phyloP scores from a whole-genome alignment of 2,113 vertebrate species.

The Aegithalos caudatus region DNA sequence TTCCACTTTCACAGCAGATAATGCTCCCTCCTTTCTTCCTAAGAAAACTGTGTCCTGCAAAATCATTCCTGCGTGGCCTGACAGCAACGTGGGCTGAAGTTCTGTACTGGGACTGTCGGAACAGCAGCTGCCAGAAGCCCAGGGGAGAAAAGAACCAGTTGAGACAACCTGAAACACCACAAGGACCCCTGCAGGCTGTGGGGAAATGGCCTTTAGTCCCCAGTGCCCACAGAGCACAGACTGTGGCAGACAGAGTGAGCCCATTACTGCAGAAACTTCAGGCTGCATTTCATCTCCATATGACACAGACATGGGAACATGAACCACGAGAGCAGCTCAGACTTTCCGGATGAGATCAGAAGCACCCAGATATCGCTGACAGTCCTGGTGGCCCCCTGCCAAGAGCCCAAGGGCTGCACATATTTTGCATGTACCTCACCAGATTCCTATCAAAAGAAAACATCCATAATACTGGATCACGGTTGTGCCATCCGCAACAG shows the following conservation, averaged over 20 bases:
- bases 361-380: background rate
- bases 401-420: slow-evolving; percentile 24
- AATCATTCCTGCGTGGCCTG: background rate
- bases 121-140: background rate
- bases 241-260: background rate
- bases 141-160: background rate
- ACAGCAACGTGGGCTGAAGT: rapidly evolving
- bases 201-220: background rate
- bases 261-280: background rate
- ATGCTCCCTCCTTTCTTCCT: background rate
- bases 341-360: background rate
- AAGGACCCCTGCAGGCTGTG: rapidly evolving
- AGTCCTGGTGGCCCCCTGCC: background rate
- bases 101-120: rapidly evolving
- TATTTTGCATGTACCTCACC: slow-evolving; percentile 38
- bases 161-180: rapidly evolving
- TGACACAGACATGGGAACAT: background rate
- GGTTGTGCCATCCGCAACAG: slow-evolving; percentile 43
- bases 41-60: background rate
- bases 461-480: slow-evolving; percentile 16
- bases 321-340: background rate
- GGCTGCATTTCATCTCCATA: background rate
- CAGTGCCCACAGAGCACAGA: background rate
- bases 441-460: slow-evolving; percentile 45
- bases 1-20: background rate